Evolutionary conservation across 2,888 invertebrate genomes (phyloP).

Genomic region (Agriopis leucophaearia): DNA sequence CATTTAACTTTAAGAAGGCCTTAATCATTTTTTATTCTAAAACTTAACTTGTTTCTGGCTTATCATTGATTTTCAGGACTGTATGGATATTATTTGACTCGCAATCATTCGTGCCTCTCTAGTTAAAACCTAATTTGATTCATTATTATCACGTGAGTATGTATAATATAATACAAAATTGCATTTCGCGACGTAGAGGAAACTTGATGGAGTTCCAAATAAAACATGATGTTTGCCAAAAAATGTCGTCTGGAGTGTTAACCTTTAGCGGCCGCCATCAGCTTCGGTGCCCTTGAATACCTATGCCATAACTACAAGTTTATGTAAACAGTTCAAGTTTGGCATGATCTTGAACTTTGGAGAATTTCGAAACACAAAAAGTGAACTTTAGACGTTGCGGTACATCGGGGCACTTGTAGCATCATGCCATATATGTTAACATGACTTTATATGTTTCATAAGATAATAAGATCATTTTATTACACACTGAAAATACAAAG

Average conservation of each 20-base stretch:
- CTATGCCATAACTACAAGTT: not conserved
- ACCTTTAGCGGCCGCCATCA: slow-evolving; percentile 14
- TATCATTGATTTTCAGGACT: too few species aligned
- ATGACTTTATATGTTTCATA: too few species aligned
- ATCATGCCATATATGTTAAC: too few species aligned
- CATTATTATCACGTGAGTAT: too few species aligned
- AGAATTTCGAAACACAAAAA: not conserved
- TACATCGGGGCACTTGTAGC: too few species aligned
- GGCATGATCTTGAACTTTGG: slow-evolving; percentile 23
- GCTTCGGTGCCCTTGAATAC: slow-evolving; percentile 6
- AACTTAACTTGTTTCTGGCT: too few species aligned
- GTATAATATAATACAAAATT: not conserved
- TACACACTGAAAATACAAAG: too few species aligned
- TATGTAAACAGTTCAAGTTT: slow-evolving; percentile 16
- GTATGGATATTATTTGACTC: too few species aligned
- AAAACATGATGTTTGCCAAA: slow-evolving; percentile 25
- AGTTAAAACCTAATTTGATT: not conserved
- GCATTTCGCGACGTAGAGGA: not conserved
- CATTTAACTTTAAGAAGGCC: too few species aligned
- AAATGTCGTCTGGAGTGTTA: slow-evolving; percentile 22
- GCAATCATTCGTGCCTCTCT: too few species aligned
- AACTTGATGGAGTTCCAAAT: slow-evolving; percentile 22
- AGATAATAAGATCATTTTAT: too few species aligned
- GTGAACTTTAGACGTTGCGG: not conserved
- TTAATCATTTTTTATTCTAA: too few species aligned